Evolutionary conservation across 2,113 vertebrate species (phyloP).

Genomic region (Chionis minor): DNA sequence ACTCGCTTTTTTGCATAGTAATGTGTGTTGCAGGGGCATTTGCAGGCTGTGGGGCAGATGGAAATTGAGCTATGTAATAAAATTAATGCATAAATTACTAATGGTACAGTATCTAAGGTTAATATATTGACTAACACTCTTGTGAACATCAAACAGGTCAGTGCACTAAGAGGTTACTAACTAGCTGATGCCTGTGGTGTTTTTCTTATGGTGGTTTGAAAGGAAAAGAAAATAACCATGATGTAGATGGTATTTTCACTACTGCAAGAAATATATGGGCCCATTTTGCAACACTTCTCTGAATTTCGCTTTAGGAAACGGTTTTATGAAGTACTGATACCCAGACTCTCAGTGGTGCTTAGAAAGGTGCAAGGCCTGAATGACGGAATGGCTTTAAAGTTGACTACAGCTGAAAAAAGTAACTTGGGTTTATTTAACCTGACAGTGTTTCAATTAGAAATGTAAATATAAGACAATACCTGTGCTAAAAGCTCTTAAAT

Average conservation of each 20-base stretch:
- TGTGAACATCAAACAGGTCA: constrained; percentile 26
- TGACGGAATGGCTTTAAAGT: background rate
- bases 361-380: background rate
- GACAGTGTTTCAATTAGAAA: background rate
- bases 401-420: background rate
- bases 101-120: background rate
- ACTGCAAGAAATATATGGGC: background rate
- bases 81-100: constrained; percentile 26
- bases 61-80: background rate
- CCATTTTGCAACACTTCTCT: background rate
- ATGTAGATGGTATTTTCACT: background rate
- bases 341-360: background rate
- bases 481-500: background rate
- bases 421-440: background rate
- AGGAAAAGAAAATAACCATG: background rate
- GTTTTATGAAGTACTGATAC: background rate
- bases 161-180: constrained; percentile 8
- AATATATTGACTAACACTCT: constrained; percentile 33
- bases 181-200: constrained; percentile 20
- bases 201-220: constrained; percentile 14
- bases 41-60: background rate
- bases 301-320: background rate
- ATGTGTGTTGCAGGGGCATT: background rate
- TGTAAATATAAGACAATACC: background rate
- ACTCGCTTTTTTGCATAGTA: background rate